These are phyloP conservation scores for Masnerella sp. DNA, from an alignment of 2,888 invertebrate genomes.

Conservation along the genomic window DNA sequence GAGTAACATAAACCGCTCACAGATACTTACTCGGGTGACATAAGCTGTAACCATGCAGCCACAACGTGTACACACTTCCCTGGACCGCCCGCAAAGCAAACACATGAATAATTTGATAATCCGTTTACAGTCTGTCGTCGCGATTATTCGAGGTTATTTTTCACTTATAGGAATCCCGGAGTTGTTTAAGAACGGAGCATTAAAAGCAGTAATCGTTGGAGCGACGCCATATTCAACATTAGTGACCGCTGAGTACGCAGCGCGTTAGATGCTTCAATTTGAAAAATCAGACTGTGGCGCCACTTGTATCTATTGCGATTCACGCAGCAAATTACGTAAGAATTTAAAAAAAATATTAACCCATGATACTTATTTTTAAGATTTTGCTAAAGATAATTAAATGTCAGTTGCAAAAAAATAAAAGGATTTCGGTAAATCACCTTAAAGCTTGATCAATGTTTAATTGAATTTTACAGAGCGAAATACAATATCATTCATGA, in stretches of 20 bases:
- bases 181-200: constrained; percentile 41
- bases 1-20: constrained; percentile 13
- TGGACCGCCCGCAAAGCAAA: constrained; percentile 8
- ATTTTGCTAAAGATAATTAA: too few relatives aligned
- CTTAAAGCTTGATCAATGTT: too few relatives aligned
- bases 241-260: constrained; percentile 9
- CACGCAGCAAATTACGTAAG: too few relatives aligned
- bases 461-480: too few relatives aligned
- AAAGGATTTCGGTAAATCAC: too few relatives aligned
- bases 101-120: constrained; percentile 29
- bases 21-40: constrained; percentile 53
- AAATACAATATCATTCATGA: too few relatives aligned
- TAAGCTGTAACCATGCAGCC: constrained; percentile 52
- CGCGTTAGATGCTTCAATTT: constrained; percentile 1
- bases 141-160: constrained; percentile 14
- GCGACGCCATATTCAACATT: constrained; percentile 51
- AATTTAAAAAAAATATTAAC: too few relatives aligned
- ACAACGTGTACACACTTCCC: too few relatives aligned
- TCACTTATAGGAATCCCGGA: constrained; percentile 9
- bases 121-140: too few relatives aligned
- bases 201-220: constrained; percentile 28
- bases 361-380: too few relatives aligned
- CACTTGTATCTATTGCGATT: too few relatives aligned
- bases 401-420: too few relatives aligned
- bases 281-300: constrained; percentile 3